Evolutionary conservation across 2,888 invertebrate genomes (phyloP), one percentile per base, ranked within the genome.

Genomic region (Drosophila meridiana): DNA sequence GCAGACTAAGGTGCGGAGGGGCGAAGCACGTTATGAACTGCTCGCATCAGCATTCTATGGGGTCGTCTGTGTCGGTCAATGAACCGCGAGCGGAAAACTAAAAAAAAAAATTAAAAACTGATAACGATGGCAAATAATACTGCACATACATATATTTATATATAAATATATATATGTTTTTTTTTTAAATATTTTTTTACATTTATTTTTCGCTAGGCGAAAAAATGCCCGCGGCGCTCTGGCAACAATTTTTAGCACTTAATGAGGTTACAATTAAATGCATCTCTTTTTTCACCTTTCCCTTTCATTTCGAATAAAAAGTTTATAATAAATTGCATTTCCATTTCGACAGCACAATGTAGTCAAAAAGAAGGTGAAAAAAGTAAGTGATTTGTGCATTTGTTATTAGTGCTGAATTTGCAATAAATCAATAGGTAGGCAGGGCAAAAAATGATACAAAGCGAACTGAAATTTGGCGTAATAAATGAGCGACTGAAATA

Each of bases 11-110:
- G 20, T 38, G 40, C n/a, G 56, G 50, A 38, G 47, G 55, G 55
- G 57, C 47, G 38, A 56, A 32, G 61, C 55, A 20, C 43, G 59
- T 62, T 78, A 47, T 43, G 50, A 77, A 70, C 65, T 58, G 86
- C 82, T 76, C 86, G 73, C 86, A 88, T 85, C 88, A 85, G 85
- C 88, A 78, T 42, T 83, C 58, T 87, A 75, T 84, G 80, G 75
- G 85, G 88, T 85, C 87, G 83, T 73, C 71, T 69, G 70, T 72
- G 80, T 66, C 79, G 85, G 85, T 87, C 85, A 80, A 69, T 80
- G 85, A 85, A 85, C 85, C 58, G 43, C 60, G 30, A 58, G 69
- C 83, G 80, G 81, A 82, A 85, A 85, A 83, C 78, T 69, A 52
- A 67, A 83, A 57, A 87, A 47, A 43, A 43, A 1, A 2, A 26